A percentile compares a stretch with the other conserved stretches of the same genome.
phyloP scores from a whole-genome alignment of 2,888 invertebrate species.

The Stenodema calcarata region DNA sequence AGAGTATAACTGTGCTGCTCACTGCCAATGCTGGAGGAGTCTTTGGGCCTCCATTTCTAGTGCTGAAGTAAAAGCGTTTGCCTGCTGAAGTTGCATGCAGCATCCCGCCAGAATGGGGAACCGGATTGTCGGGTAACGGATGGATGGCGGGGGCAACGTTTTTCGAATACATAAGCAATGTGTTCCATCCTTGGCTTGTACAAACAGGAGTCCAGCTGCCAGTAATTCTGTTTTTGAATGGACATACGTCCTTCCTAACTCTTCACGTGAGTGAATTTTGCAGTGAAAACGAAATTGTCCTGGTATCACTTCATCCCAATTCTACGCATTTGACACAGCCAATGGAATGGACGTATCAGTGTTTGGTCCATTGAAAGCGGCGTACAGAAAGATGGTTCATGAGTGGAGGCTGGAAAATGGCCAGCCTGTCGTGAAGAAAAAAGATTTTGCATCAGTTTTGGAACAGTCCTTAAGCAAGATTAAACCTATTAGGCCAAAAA shows the following conservation, averaged over 20 bases:
- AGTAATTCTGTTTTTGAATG: conserved; percentile 56
- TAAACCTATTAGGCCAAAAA: too few relatives aligned
- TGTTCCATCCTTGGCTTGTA: conserved; percentile 60
- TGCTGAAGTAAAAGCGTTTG: conserved; percentile 54
- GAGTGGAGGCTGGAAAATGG: conserved; percentile 53
- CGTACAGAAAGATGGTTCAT: conserved; percentile 52
- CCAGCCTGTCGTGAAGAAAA: conserved; percentile 22
- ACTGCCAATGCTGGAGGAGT: neutral
- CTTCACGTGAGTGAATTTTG: conserved; percentile 61
- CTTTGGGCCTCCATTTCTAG: conserved; percentile 50
- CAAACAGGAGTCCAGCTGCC: conserved; percentile 58
- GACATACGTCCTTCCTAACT: conserved; percentile 58
- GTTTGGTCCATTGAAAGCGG: conserved; percentile 54
- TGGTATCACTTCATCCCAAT: conserved; percentile 60
- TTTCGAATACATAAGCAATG: conserved; percentile 59
- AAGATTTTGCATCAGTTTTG: conserved; percentile 50
- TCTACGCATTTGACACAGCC: conserved; percentile 56
- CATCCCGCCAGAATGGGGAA: conserved; percentile 59
- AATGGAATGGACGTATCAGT: conserved; percentile 56
- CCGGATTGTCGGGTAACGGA: conserved; percentile 57
- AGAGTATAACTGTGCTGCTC: conserved; percentile 57
- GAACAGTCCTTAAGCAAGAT: conserved; percentile 46
- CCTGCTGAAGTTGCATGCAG: conserved; percentile 53
- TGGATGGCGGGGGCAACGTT: conserved; percentile 33
- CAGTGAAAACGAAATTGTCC: conserved; percentile 59